Evolutionary conservation across 2,113 vertebrate genomes (phyloP).

Genomic region (Neolamprologus sp.): DNA sequence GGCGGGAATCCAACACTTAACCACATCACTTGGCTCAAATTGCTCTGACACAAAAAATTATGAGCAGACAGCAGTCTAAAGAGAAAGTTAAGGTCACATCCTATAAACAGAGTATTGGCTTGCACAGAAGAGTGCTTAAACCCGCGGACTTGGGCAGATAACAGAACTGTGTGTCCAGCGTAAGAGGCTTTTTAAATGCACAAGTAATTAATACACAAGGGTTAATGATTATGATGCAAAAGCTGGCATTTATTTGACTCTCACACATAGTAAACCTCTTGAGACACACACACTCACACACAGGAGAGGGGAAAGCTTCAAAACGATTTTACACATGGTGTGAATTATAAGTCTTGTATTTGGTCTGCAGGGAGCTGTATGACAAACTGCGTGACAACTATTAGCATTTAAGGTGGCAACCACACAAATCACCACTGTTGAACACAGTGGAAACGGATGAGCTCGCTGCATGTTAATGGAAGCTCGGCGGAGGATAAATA

Average conservation of each 20-base stretch:
- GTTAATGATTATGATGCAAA: slow-evolving; percentile 13
- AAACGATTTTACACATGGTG: background rate
- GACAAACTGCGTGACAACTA: background rate
- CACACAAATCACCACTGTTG: background rate
- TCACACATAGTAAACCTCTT: background rate
- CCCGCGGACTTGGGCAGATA: background rate
- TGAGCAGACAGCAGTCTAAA: slow-evolving; percentile 9
- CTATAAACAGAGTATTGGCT: slow-evolving; percentile 17
- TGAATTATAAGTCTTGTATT: slow-evolving; percentile 4
- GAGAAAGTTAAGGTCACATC: slow-evolving; percentile 34
- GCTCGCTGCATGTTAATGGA: slow-evolving; percentile 16
- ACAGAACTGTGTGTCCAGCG: background rate
- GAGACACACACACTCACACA: background rate
- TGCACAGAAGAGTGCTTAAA: background rate
- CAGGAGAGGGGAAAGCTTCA: background rate
- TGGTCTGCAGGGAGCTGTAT: background rate
- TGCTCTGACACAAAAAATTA: slow-evolving; percentile 18
- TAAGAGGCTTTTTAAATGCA: background rate
- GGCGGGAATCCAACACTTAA: slow-evolving; percentile 36
- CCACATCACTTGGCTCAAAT: slow-evolving; percentile 18
- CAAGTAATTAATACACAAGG: slow-evolving; percentile 12
- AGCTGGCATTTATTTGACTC: background rate
- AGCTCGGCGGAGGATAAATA: slow-evolving; percentile 31
- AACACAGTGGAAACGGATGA: slow-evolving; percentile 5
- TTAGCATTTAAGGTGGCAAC: slow-evolving; percentile 30